Conservation (phyloP, 2,888 invertebrate genomes). For the Syritta pipiens region DNA sequence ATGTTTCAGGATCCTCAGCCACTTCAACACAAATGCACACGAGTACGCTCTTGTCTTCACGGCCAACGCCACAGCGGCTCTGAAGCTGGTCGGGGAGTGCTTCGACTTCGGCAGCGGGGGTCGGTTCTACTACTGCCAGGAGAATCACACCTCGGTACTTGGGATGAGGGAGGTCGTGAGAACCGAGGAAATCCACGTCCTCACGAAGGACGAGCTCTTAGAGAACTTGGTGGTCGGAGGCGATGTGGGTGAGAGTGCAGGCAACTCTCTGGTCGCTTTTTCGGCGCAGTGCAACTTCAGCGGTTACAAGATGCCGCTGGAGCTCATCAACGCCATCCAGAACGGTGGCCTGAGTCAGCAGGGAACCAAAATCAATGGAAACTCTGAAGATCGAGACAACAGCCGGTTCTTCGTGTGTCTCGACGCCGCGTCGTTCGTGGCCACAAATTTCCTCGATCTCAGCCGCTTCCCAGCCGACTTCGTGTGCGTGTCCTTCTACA, state of each 20-base stretch:
- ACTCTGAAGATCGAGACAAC: neutral
- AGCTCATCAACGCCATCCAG: constrained; percentile 85
- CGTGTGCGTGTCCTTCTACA: constrained; percentile 95
- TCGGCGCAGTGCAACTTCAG: constrained; percentile 98
- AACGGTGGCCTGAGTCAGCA: constrained; percentile 81
- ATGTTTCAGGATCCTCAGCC: constrained; percentile 85
- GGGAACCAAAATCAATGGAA: constrained; percentile 72
- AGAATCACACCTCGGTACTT: constrained; percentile 97
- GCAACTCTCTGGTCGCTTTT: constrained; percentile 87
- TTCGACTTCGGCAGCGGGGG: constrained; percentile 84
- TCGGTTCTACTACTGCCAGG: constrained; percentile 88
- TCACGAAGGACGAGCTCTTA: constrained; percentile 83
- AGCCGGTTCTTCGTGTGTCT: constrained; percentile 86
- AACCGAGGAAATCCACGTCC: constrained; percentile 81
- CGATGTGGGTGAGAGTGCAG: constrained; percentile 60
- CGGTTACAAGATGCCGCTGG: constrained; percentile 92
- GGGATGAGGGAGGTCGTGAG: constrained; percentile 92
- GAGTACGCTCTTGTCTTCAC: constrained; percentile 95
- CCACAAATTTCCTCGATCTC: constrained; percentile 89
- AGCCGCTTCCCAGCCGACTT: constrained; percentile 89
- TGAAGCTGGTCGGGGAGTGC: constrained; percentile 91
- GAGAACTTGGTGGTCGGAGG: constrained; percentile 74
- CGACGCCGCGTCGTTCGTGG: constrained; percentile 91
- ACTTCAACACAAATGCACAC: constrained; percentile 89
- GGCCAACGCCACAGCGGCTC: constrained; percentile 92